Conservation (phyloP, 30 jellyfish, hydroid and myxozoan genomes). For the Cassiopea xamachana region DNA sequence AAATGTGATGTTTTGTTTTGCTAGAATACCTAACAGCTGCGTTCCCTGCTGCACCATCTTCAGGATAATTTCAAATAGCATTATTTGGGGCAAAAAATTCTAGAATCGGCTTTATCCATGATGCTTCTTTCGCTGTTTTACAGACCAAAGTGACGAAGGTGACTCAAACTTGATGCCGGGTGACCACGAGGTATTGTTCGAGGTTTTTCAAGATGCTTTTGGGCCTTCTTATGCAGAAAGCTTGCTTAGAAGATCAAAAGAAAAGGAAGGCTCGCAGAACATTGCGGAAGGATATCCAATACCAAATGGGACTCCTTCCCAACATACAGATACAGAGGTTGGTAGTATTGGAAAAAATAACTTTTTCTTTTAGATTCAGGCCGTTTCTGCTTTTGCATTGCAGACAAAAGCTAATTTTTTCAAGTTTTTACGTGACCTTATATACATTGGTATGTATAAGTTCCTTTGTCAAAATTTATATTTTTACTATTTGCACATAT, state of each 20-base stretch:
- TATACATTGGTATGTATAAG: too few relatives aligned
- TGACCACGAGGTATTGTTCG: constrained; percentile 79
- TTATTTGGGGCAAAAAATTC: neutral
- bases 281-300: constrained; percentile 3
- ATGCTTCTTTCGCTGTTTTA: neutral
- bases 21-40: too few relatives aligned
- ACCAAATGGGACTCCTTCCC: constrained; percentile 24
- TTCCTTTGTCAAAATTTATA: too few relatives aligned
- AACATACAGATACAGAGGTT: constrained; percentile 17
- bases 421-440: neutral
- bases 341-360: neutral
- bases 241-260: neutral
- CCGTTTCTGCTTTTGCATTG: neutral
- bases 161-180: constrained; percentile 76
- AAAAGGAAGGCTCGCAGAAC: neutral
- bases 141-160: constrained; percentile 31
- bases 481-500: too few relatives aligned
- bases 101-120: neutral
- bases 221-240: constrained; percentile 20
- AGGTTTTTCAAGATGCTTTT: constrained; percentile 72
- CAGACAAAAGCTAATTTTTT: neutral
- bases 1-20: too few relatives aligned
- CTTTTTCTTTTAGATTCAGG: neutral
- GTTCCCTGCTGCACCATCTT: too few relatives aligned
- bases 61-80: too few relatives aligned